Base-by-base conservation (phyloP, 2,113 vertebrate species). In the Pomatorhinus ruficollis region DNA sequence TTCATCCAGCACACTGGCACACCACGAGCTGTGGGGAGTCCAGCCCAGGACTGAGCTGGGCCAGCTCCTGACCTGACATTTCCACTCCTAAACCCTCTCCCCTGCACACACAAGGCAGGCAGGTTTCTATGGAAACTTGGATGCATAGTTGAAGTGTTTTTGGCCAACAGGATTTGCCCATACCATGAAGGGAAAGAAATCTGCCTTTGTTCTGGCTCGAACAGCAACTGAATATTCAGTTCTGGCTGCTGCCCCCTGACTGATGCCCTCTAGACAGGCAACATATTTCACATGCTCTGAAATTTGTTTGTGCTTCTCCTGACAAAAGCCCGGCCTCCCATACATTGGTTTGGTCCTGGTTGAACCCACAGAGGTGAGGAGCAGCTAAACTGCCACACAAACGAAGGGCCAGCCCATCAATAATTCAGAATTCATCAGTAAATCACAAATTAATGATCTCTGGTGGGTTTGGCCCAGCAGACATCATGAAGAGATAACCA, bases 91-190 rank as follows among this genome's bases (percentile, higher is more conserved):
- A 85, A 52, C 54, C 91, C 64, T 89, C 83, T 49, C 64, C 83
- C 92, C 83, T 40, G 53, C 89, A 95, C 87, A 95, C 0, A 53
- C 2, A 1, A 78, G 79, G 65, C 93, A 95, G 53, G 19, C 24
- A 90, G 66, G 93, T 92, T 97, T 97, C 92, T 83, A 95, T 96
- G 95, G 92, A 91, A 93, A 95, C 90, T 89, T 93, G 83, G 82
- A 91, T 53, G 82, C 90, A 66, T 4, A 53, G 85, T 10, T 95
- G 56, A 60, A 88, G 84, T 2, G 17, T 2, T 85, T 88, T 93
- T 85, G 80, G 89, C 88, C 95, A 76, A 91, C 33, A 57, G 56
- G 77, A 84, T 91, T 75, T 95, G 91, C 65, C 95, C 87, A 78
- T 87, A 87, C 72, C 93, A 89, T 23, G 86, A 90, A 82, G 83